Evolutionary conservation across 1,140 invertebrate species (phyloP), one percentile per base, ranked within the genome.

Genomic region (Andricus grossulariae): DNA sequence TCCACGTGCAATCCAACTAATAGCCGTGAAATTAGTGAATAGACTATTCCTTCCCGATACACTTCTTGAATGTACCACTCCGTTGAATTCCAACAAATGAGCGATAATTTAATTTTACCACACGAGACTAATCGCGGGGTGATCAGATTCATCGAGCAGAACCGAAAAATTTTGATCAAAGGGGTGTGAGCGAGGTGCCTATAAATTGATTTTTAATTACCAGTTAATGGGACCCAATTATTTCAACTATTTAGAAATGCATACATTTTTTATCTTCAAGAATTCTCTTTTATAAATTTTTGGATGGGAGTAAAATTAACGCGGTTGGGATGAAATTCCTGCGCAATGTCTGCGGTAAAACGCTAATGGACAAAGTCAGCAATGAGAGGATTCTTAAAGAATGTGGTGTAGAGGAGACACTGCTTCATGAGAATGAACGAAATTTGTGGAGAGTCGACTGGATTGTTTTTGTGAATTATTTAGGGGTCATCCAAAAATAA

Each of bases 21-120:
- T 66, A 66, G 60, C 13, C 60, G 39, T 66, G 60, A 66, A 66
- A 66, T 66, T 66, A 66, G 60, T 39, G 60, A 39, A 66, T 66
- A 66, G 60, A 66, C 32, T 66, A 66, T 66, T 66, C 32, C 32
- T 66, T 66, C 60, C 39, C 60, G 60, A 66, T 66, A 39, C 32
- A 66, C 60, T 16, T 66, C 60, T 66, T 4, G n/a, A 66, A 66
- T 66, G 60, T 66, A 66, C 57, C 57, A 60, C 57, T 60, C 57
- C 19, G 57, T 60, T 60, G 57, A 39, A 60, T 60, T 60, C 57
- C 32, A 60, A 60, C 57, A 60, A 60, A 60, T 66, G 60, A 66
- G 39, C 32, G 32, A 39, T 66, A 66, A 66, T 66, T 66, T 66
- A 66, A 66, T 66, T 66, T 25, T 39, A 66, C 60, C 60, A 66